Conservation (phyloP, 1,140 invertebrate genomes). For the Adelges cooleyi region DNA sequence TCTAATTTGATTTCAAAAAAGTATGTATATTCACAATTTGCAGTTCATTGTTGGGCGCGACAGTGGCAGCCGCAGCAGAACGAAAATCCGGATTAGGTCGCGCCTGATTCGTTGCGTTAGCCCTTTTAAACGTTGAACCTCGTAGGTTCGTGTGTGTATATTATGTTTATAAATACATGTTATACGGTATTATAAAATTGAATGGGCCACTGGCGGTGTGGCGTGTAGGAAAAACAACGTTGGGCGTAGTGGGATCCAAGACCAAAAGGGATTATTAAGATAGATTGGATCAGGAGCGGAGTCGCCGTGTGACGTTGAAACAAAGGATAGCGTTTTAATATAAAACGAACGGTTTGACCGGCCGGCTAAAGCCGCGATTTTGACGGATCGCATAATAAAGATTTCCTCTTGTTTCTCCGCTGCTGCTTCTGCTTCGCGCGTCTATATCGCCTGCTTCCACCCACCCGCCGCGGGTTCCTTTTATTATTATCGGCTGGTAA, state of each 20-base stretch:
- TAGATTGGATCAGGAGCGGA: conserved; percentile 18
- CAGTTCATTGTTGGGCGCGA: neutral
- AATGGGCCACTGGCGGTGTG: neutral
- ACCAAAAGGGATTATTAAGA: conserved; percentile 26
- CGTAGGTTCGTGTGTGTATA: no score
- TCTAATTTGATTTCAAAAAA: neutral
- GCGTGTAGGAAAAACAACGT: neutral
- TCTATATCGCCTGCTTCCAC: no score
- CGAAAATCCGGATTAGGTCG: neutral
- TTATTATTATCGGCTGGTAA: conserved; percentile 24
- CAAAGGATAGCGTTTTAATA: conserved; percentile 25
- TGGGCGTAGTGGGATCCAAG: neutral
- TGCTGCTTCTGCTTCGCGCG: neutral
- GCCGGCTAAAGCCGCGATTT: conserved; percentile 21
- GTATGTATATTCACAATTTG: neutral
- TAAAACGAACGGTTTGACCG: conserved; percentile 27
- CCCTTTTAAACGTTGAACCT: no score
- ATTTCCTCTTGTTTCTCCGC: neutral
- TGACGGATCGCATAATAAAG: conserved; percentile 28
- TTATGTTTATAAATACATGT: no score
- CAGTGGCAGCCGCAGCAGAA: neutral
- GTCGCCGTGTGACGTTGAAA: conserved; percentile 23
- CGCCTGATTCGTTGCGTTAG: neutral
- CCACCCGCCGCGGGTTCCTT: neutral
- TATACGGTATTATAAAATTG: neutral